Conservation (phyloP, 2,797 vertebrate genomes). For the Melanotaenia nigrans region DNA sequence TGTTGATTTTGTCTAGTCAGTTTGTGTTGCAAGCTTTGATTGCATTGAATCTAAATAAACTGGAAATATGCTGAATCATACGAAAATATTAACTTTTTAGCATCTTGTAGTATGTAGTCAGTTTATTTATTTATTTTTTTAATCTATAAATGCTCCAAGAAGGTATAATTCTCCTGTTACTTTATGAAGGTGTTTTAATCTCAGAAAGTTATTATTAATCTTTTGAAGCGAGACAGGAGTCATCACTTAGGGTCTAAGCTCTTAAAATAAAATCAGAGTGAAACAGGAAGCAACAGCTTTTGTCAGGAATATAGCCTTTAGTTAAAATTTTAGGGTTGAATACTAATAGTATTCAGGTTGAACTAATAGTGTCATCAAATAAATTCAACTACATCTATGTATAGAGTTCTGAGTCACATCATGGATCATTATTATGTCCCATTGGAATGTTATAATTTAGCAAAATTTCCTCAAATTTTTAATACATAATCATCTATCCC, state of each 20-base stretch:
- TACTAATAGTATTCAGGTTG: too few relatives aligned
- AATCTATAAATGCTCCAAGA: neutral
- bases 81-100: too few relatives aligned
- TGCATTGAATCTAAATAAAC: too few relatives aligned
- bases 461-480: constrained; percentile 37
- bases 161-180: neutral
- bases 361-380: neutral
- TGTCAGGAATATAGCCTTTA: neutral
- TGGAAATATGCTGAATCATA: too few relatives aligned
- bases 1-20: too few relatives aligned
- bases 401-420: neutral
- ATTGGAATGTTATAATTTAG: neutral
- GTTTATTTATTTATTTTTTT: neutral
- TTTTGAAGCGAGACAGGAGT: neutral
- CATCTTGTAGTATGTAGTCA: too few relatives aligned
- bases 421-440: neutral
- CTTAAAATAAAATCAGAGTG: neutral
- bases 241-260: too few relatives aligned
- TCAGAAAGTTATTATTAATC: neutral
- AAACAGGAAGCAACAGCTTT: neutral
- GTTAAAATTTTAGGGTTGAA: neutral
- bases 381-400: neutral
- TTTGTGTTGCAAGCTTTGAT: too few relatives aligned
- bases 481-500: constrained; percentile 33
- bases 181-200: neutral